Conservation (phyloP, 2,797 vertebrate genomes). For the Rhinogobio ventralis region DNA sequence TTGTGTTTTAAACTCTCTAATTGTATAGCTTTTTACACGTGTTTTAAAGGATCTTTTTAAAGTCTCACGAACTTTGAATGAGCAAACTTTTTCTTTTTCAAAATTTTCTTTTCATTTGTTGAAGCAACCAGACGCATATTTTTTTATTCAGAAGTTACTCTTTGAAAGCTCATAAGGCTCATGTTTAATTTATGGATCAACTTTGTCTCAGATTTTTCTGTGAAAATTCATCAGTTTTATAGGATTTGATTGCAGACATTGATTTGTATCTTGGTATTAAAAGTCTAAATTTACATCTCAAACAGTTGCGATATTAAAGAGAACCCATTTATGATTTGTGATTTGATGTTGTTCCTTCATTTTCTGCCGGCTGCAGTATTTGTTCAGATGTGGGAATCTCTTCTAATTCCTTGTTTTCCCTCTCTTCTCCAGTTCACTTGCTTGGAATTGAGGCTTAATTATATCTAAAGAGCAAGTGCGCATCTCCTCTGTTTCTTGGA, state of each 20-base stretch:
- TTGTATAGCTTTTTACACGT: neutral
- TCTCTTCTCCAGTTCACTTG: constrained; percentile 71
- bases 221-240: neutral
- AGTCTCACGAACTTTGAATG: neutral
- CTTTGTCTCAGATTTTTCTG: neutral
- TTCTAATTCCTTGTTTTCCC: constrained; percentile 60
- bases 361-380: constrained; percentile 21
- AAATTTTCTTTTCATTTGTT: neutral
- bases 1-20: neutral
- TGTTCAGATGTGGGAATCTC: constrained; percentile 56
- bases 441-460: constrained; percentile 81
- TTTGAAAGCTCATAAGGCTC: neutral
- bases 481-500: constrained; percentile 71
- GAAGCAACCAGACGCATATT: neutral
- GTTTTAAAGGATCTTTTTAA: neutral
- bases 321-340: neutral
- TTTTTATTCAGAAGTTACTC: neutral
- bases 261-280: neutral
- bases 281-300: neutral
- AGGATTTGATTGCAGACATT: neutral
- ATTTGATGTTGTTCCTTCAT: neutral
- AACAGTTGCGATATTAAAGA: neutral
- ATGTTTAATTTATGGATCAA: neutral
- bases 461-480: constrained; percentile 75
- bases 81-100: no score